Evolutionary conservation across 64 coral and sea anemone genomes (phyloP).

Genomic region (Dendrophyllia cribrosa): DNA sequence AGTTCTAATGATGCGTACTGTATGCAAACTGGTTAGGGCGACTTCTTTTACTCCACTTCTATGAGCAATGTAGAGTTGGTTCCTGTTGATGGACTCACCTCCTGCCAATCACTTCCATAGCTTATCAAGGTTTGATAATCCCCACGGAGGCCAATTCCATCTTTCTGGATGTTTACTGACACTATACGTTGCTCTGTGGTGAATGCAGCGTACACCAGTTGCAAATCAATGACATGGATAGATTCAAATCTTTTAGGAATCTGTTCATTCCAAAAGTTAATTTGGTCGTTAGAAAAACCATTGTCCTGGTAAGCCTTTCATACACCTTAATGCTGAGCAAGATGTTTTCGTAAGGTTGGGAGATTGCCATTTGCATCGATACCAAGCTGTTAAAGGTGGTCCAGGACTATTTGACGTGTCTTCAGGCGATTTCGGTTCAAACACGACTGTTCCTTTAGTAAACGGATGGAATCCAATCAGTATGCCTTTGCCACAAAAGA

Average conservation of each 20-base stretch:
- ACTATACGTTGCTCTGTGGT: background rate
- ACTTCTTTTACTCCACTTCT: slow-evolving; percentile 6
- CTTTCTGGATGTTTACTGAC: slow-evolving; percentile 18
- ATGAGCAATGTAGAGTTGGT: slow-evolving; percentile 35
- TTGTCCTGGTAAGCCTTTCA: background rate
- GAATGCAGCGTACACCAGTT: slow-evolving; percentile 11
- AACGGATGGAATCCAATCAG: background rate
- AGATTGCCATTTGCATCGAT: background rate
- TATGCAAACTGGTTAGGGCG: background rate
- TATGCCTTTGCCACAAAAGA: background rate
- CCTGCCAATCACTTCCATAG: slow-evolving; percentile 42
- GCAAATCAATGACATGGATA: slow-evolving; percentile 27
- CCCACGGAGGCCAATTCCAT: slow-evolving; percentile 25
- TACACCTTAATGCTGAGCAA: background rate
- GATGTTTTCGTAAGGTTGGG: background rate
- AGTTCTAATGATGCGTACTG: background rate
- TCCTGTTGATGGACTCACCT: slow-evolving; percentile 17
- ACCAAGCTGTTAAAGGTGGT: background rate
- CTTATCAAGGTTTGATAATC: slow-evolving; percentile 20
- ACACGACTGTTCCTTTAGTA: background rate
- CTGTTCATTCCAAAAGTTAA: slow-evolving; percentile 18
- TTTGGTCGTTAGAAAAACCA: background rate
- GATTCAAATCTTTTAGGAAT: slow-evolving; percentile 6
- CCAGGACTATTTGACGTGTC: background rate
- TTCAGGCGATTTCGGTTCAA: slow-evolving; percentile 2